Base-by-base conservation (phyloP, 2,113 vertebrate species). In the Mormyrus lacerda region DNA sequence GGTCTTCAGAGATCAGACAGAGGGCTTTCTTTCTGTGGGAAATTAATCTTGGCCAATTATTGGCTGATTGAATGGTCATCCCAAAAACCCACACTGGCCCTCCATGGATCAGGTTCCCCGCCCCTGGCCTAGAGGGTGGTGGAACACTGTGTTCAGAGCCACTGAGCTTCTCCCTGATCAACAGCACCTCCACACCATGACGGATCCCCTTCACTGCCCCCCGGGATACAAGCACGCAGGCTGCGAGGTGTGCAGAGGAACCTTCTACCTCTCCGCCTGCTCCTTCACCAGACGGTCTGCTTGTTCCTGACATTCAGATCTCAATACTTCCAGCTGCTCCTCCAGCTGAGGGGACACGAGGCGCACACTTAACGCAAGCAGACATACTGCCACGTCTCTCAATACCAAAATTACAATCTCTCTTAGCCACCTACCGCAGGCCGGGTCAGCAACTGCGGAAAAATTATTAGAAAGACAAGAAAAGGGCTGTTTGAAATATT, bases 211-310 rank as follows among this genome's bases (percentile, higher is more conserved):
- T 47, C 79, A n/a, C 39, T 42, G 31, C 21, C 42, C 79, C 19
- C 42, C 19, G 95, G 94, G 91, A 94, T 93, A 89, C 94, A 93
- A 89, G 7, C 88, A 88, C 13, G 42, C 9, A 73, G 21, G 3
- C 48, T 53, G n/a, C 2, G 7, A 55, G 50, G 85, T 3, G 2
- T n/a, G 21, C 21, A 85, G 44, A 27, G 39, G 6, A 17, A 21
- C 73, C 7, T 73, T 94, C 65, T 94, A 97, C 96, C 95, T 95
- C 83, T 96, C 91, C 89, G 93, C 93, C 91, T 94, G 93, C 4
- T 95, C 92, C 45, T 95, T 94, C 91, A 94, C 89, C 87, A 95
- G 89, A 69, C 92, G 48, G 0, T 94, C 92, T 0, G 88, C 93
- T 92, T 90, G 94, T 69, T 50, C 92, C 84, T 92, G 91, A 48